phyloP scores from a whole-genome alignment of 2,888 invertebrate species.

The Esperia sulphurella region DNA sequence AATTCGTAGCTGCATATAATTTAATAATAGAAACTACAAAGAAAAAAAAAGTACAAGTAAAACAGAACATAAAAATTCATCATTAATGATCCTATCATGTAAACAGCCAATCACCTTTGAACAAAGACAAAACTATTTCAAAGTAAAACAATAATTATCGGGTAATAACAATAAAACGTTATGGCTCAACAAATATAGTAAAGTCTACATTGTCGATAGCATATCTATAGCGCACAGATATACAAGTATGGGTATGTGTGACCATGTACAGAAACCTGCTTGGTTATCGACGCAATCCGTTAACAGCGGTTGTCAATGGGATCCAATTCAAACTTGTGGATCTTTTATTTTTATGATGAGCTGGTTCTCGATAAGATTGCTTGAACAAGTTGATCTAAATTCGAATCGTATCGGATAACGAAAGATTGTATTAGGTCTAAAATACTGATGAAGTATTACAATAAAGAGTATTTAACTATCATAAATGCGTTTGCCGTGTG shows the following conservation, averaged over 20 bases:
- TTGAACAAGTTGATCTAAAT: neutral
- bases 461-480: too few relatives aligned
- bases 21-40: too few relatives aligned
- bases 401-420: neutral
- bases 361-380: neutral
- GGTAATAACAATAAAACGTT: conserved; percentile 20
- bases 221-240: neutral
- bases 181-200: conserved; percentile 13
- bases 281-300: conserved; percentile 19
- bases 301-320: conserved; percentile 4
- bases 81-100: too few relatives aligned
- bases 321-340: neutral
- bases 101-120: too few relatives aligned
- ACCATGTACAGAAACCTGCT: conserved; percentile 32
- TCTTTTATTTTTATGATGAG: neutral
- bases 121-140: neutral
- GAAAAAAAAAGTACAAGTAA: too few relatives aligned
- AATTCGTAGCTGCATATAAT: too few relatives aligned
- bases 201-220: neutral
- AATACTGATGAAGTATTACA: too few relatives aligned
- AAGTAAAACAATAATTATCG: conserved; percentile 11
- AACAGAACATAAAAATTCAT: too few relatives aligned
- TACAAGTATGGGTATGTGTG: neutral
- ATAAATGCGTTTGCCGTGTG: too few relatives aligned
- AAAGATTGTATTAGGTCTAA: too few relatives aligned